phyloP scores from a whole-genome alignment of 1,140 invertebrate genomes.

The Penaeus vannamei region DNA sequence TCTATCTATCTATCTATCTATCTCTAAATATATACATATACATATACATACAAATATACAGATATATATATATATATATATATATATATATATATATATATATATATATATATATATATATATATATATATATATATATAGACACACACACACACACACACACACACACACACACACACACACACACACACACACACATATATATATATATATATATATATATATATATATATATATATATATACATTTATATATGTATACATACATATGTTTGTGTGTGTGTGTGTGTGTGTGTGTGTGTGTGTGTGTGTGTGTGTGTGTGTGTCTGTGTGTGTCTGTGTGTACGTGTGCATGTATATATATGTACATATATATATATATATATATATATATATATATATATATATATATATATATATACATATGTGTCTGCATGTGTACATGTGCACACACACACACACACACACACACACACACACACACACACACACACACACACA shows the following conservation, averaged over 20 bases:
- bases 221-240: slow-evolving; percentile 13
- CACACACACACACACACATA: background rate
- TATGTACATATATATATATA: background rate
- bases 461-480: background rate
- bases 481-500: background rate
- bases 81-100: slow-evolving; percentile 21
- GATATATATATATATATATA: slow-evolving; percentile 26
- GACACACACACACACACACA: background rate
- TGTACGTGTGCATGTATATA: background rate
- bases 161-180: slow-evolving; percentile 33
- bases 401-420: slow-evolving; percentile 4
- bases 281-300: background rate
- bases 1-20: background rate
- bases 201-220: slow-evolving; percentile 33
- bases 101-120: slow-evolving; percentile 16
- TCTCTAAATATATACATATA: slow-evolving; percentile 24
- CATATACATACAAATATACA: slow-evolving; percentile 28
- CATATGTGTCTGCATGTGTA: background rate
- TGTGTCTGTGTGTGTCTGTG: background rate
- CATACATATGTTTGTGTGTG: background rate
- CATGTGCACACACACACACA: background rate
- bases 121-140: slow-evolving; percentile 20
- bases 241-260: background rate
- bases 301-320: background rate
- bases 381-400: background rate